Evolutionary conservation across 2,888 invertebrate genomes (phyloP), one percentile per base, ranked within the genome.

Genomic region (Lepeophtheirus nordmannii): DNA sequence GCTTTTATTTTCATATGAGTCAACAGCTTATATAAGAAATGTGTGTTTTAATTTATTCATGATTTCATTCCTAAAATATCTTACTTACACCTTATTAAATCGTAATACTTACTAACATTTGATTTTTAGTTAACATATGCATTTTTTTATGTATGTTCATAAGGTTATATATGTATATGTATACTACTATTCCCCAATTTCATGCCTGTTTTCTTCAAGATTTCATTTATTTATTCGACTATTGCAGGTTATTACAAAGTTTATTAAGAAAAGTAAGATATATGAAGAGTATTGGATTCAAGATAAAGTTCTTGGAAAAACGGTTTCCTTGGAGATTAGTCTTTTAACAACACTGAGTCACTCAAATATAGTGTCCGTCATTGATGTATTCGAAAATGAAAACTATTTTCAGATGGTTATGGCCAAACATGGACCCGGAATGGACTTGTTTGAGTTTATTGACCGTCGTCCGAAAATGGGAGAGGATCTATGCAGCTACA

Each of bases 401-500:
- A 80, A 81, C 68, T 84, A 82, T 73, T 82, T 83, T 72, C 85
- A 85, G 75, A 78, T 86, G 79, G 83, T 86, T 62, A 86, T 86
- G 85, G 84, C 85, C 74, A 84, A 84, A 71, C 84, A 85, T 73
- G 85, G 85, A 39, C 81, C 81, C 11, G 85, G 85, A 1, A 85
- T 86, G 83, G 86, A 86, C 73, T 75, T 86, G 68, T 86, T 86
- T 75, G 85, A 86, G 74, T 86, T 86, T 72, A 85, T 86, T 59
- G 85, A 86, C 70, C 78, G 84, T 0, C 77, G 82, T 40, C 84
- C 84, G 7, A 73, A 79, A 30, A 77, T 85, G 67, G 84, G 85
- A 72, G 86, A 86, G 72, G 79, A 81, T 1, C 75, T 86, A 38
- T 80, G 82, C 8, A 82, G 83, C 72, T 83, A 82, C 71, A 84